Evolutionary conservation across 2,888 invertebrate genomes (phyloP).

Genomic region (Xestobium rufovillosum): DNA sequence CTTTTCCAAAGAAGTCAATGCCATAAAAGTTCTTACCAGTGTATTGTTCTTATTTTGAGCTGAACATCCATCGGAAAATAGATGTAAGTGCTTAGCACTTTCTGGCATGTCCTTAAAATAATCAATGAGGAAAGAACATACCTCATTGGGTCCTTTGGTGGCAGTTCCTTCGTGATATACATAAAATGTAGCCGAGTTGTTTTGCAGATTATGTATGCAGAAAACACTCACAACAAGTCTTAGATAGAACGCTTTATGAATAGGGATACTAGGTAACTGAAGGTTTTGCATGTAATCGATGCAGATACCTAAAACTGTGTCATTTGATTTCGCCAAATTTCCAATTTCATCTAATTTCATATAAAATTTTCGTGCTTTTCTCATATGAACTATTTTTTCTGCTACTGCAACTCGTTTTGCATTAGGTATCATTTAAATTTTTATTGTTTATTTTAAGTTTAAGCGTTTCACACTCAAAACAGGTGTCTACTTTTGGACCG

Average conservation of each 20-base stretch:
- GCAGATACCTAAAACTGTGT: constrained; percentile 13
- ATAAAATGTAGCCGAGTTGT: constrained; percentile 6
- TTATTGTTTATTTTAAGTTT: constrained; percentile 8
- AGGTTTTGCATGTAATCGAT: constrained; percentile 13
- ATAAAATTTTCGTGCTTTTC: constrained; percentile 20
- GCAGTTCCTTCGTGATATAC: not conserved
- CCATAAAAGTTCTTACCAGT: constrained; percentile 3
- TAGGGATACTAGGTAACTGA: constrained; percentile 18
- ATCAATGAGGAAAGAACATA: constrained; percentile 4
- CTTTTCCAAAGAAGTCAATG: constrained; percentile 5
- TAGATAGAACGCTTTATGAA: constrained; percentile 23
- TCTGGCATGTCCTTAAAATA: constrained; percentile 6
- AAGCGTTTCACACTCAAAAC: constrained; percentile 10
- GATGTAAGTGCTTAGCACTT: constrained; percentile 8
- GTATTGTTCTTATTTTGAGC: constrained; percentile 8
- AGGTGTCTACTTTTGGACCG: constrained; percentile 2
- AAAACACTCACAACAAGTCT: constrained; percentile 19
- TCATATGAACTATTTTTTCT: constrained; percentile 18
- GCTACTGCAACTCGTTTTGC: constrained; percentile 19
- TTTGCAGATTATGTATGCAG: constrained; percentile 16
- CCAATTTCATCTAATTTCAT: constrained; percentile 12
- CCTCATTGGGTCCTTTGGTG: constrained; percentile 4
- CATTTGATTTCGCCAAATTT: not conserved
- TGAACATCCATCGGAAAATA: constrained; percentile 3
- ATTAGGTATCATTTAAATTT: constrained; percentile 11